A percentile compares a stretch with the other conserved stretches of the same genome.
These are phyloP conservation scores for Heliocidaris erythrogramma DNA, from an alignment of 35 echinoderm and acorn worm genomes.

Conservation along the genomic window DNA sequence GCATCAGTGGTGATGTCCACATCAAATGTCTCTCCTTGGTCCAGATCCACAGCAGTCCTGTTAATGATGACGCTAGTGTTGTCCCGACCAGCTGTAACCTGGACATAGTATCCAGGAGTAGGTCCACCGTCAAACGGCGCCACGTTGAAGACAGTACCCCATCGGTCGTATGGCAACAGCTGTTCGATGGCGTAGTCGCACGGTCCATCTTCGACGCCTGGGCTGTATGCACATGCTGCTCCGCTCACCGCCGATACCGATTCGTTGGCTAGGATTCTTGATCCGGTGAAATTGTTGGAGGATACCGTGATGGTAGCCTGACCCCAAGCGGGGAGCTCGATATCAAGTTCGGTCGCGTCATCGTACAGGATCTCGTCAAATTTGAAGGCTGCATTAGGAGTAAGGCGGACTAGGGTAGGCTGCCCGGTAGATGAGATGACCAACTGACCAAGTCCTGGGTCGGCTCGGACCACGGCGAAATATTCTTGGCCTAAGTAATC, in stretches of 20 bases:
- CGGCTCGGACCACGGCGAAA: not conserved
- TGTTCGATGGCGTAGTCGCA: slow-evolving; percentile 22
- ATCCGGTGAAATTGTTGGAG: not conserved
- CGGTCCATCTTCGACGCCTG: not conserved
- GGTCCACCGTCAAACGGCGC: not conserved
- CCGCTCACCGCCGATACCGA: not conserved
- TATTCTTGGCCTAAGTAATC: slow-evolving; percentile 11
- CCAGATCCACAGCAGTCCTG: not conserved
- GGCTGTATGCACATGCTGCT: not conserved
- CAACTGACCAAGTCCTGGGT: not conserved
- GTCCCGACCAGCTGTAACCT: not conserved
- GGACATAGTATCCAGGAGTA: not conserved
- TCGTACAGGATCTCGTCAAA: not conserved
- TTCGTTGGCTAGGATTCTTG: not conserved
- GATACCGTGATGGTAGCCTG: not conserved
- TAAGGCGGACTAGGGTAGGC: not conserved
- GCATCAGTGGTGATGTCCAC: not conserved
- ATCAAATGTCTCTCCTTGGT: not conserved
- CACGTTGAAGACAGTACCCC: not conserved
- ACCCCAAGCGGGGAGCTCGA: not conserved
- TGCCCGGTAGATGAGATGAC: not conserved
- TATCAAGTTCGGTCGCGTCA: not conserved
- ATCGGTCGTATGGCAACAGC: slow-evolving; percentile 1
- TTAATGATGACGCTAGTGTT: not conserved
- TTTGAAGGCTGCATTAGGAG: not conserved